phyloP scores from a whole-genome alignment of 2,113 vertebrate species.

The Catharus bicknelli region DNA sequence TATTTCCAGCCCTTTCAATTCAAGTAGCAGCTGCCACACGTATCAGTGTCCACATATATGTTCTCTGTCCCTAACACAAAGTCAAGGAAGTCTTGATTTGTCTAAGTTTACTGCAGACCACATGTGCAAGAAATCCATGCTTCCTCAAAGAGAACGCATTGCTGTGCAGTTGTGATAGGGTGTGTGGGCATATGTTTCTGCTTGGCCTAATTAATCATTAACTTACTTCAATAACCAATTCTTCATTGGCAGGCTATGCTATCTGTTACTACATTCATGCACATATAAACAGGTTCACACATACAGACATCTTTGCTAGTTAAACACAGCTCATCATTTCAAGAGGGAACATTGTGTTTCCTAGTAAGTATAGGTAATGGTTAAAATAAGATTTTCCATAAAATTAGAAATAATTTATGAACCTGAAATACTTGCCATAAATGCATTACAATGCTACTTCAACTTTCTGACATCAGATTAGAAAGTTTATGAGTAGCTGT shows the following conservation, averaged over 20 bases:
- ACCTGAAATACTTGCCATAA: background rate
- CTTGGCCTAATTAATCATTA: slow-evolving; percentile 4
- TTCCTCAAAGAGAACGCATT: background rate
- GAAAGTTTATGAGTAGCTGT: background rate
- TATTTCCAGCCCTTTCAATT: background rate
- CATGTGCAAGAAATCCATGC: background rate
- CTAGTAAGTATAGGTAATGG: background rate
- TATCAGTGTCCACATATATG: background rate
- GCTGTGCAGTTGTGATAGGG: background rate
- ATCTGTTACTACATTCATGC: background rate
- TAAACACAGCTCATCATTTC: background rate
- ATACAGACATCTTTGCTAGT: background rate
- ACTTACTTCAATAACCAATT: background rate
- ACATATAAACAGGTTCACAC: background rate
- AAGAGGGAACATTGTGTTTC: background rate
- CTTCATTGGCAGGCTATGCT: background rate
- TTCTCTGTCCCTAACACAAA: background rate
- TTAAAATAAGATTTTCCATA: background rate
- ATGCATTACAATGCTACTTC: background rate
- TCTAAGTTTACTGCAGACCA: background rate
- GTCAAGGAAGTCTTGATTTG: background rate
- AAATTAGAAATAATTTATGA: background rate
- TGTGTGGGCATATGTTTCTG: background rate
- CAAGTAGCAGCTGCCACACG: background rate
- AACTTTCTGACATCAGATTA: background rate